Evolutionary conservation across 2,797 vertebrate genomes (phyloP), one percentile per base, ranked within the genome.

Genomic region (Lithobates sylvaticus): DNA sequence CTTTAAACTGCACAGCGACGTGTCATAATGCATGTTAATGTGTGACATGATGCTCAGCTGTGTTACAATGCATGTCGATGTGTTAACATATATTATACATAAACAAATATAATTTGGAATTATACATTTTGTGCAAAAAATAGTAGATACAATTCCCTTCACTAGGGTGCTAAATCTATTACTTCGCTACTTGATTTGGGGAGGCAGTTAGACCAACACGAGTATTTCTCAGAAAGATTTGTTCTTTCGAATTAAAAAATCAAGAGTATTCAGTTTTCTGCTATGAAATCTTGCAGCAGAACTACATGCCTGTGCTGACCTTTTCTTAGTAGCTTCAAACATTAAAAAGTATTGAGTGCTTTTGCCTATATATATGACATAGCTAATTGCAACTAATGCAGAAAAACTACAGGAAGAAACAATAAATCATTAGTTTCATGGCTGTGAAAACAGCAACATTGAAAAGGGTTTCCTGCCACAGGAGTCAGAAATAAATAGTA

Each of bases 261-360:
- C 47, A 54, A 32, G 16, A 27, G 18, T 39, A 39, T 13, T 27
- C 34, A 74, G 42, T 70, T 65, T 64, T 67, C 67, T 39, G 26
- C 81, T 77, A 77, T 84, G 64, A 69, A 84, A 84, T 71, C 9
- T 64, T 84, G 47, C 10, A 0, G 1, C 82, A 82, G 68, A 90
- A 74, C 42, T 47, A 89, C 84, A 87, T 88, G 88, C 79, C 69
- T 88, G 13, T n/a, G 61, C 23, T 88, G 83, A 88, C 54, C 54
- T 91, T 90, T 89, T 83, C 16, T 8, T 84, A 2, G 68, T 85
- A 23, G 76, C 36, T 87, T 86, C 0, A 58, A 81, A 82, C 21
- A 44, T 65, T 29, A 47, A 65, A 78, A 13, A 4, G 68, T 26
- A 77, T 67, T 74, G 71, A 87, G 36, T 79, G 4, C 81, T 73